Evolutionary conservation across 2,113 vertebrate species (phyloP).

Genomic region (Hassar affinis): DNA sequence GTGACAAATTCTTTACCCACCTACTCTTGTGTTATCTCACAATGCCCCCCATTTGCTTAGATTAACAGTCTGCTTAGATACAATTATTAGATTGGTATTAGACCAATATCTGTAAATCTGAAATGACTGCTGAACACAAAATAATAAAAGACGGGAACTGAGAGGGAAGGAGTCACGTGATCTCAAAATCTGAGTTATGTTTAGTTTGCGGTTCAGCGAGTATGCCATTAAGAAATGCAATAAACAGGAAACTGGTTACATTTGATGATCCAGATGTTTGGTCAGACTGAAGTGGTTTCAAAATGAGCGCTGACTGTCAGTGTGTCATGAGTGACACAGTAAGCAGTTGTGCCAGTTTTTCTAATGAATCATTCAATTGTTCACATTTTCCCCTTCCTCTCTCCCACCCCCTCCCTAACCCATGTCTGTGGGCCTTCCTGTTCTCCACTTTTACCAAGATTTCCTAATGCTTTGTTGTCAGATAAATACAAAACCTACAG

Average conservation of each 20-base stretch:
- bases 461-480: background rate
- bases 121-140: constrained; percentile 4
- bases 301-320: background rate
- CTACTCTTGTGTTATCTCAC: background rate
- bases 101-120: background rate
- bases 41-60: background rate
- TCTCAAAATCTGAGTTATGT: background rate
- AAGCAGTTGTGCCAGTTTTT: background rate
- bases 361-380: constrained; percentile 9
- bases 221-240: background rate
- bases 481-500: background rate
- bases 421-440: constrained; percentile 19
- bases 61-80: background rate
- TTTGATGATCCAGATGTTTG: no score
- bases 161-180: background rate
- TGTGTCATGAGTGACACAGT: constrained; percentile 6
- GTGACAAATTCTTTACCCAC: background rate
- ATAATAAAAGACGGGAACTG: no score
- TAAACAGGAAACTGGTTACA: background rate
- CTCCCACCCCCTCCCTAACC: background rate
- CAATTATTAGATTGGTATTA: background rate
- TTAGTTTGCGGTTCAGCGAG: background rate
- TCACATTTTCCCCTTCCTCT: background rate
- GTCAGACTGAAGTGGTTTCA: background rate
- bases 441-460: background rate